Base-by-base conservation (phyloP, 2,113 vertebrate genomes). In the Laterallus jamaicensis region DNA sequence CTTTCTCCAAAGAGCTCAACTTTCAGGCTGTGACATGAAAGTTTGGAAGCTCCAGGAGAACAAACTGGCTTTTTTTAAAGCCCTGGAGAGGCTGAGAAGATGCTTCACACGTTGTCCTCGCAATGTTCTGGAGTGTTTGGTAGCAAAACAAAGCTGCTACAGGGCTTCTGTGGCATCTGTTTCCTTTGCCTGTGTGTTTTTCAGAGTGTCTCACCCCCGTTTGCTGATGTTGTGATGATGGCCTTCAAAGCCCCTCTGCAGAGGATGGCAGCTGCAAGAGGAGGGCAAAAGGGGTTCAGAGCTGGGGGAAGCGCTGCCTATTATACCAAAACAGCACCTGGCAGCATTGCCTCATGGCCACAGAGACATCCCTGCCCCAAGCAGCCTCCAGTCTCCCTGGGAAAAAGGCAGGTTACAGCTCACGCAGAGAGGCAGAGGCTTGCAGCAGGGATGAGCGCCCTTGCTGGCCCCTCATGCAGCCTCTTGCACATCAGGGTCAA, bases 161-260 rank as follows among this genome's bases (percentile, higher is more conserved):
- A 35, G 44, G 19, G 62, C 67, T 93, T 79, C 28, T 40, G 40
- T 62, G 8, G 40, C 97, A 95, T 93, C 93, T 96, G 82, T 90
- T 95, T 95, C 92, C 91, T 96, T 44, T 91, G 44, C 68, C 67
- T 42, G 50, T 24, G 7, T 60, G 68, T 83, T 62, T 91, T 68
- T 82, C 95, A 78, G 73, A 86, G 64, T 5, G 35, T 77, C n/a
- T 82, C 44, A 64, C 71, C 86, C 88, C 56, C 74, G 21, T 64
- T 56, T 68, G 74, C 39, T 76, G 82, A 49, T 82, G 66, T 85
- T 66, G 59, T 90, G 50, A 59, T 0, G 4, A 1, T 35, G 70
- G 62, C 66, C 85, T 95, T 90, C 90, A 52, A 63, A 60, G 25
- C 37, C 32, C 26, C 40, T 42, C 67, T 0, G 5, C 56, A 63